phyloP scores from a whole-genome alignment of 2,797 vertebrate species.

The Anomalospiza imberbis region DNA sequence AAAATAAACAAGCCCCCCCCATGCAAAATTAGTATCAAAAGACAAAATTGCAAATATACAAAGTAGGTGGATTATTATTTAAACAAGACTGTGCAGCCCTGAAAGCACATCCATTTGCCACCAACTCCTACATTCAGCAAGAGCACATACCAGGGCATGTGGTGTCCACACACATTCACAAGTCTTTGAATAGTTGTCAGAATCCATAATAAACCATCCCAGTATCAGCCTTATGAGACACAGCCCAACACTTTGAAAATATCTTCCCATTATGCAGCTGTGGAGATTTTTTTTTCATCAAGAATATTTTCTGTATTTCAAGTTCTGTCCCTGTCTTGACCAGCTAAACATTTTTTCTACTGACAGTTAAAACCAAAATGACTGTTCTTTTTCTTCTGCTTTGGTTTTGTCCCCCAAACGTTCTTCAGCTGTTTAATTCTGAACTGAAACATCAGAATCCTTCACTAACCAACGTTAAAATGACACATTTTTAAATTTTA shows the following conservation, averaged over 20 bases:
- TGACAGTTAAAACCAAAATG: not conserved
- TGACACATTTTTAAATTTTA: not conserved
- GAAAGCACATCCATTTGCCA: not conserved
- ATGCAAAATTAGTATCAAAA: not conserved
- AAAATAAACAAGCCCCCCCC: not conserved
- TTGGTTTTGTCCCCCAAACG: not conserved
- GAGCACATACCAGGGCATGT: accelerated
- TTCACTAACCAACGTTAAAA: not conserved
- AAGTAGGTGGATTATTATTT: not conserved
- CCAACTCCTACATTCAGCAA: not conserved
- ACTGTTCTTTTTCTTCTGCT: not conserved
- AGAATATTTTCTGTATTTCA: not conserved
- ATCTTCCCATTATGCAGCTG: not conserved
- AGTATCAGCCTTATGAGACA: not conserved
- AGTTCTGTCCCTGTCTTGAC: not conserved
- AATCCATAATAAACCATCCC: not conserved
- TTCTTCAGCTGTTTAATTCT: not conserved
- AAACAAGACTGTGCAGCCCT: not conserved
- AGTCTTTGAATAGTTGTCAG: not conserved
- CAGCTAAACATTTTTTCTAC: not conserved
- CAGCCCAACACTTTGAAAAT: not conserved
- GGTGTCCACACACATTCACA: too few species aligned
- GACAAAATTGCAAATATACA: not conserved
- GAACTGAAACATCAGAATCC: not conserved
- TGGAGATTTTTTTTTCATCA: not conserved